phyloP scores from a whole-genome alignment of 1,140 invertebrate genomes.

The Trichonephila clavata region DNA sequence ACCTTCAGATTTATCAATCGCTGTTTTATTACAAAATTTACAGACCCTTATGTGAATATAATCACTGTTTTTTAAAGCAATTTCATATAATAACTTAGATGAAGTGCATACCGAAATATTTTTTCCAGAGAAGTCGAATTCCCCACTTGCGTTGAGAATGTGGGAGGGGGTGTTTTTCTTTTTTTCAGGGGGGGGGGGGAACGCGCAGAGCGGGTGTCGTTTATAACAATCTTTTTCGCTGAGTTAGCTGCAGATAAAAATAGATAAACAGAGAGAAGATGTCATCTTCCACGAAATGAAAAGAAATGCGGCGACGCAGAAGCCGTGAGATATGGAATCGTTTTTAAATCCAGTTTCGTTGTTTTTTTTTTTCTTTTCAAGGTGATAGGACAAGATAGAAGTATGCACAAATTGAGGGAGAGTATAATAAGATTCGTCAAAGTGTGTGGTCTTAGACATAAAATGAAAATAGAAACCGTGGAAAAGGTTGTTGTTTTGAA shows the following conservation, averaged over 20 bases:
- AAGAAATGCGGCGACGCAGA: background rate
- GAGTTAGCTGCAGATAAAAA: background rate
- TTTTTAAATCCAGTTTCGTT: background rate
- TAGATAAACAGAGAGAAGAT: slow-evolving; percentile 21
- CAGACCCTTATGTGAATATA: no score
- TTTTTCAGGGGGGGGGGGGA: background rate
- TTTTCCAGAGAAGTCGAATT: background rate
- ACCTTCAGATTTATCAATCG: no score
- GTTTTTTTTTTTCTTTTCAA: background rate
- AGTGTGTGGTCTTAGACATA: no score
- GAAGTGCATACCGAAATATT: background rate
- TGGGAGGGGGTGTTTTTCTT: background rate
- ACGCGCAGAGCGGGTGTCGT: background rate
- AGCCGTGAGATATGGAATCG: background rate
- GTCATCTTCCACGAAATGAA: background rate
- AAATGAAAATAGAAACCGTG: no score
- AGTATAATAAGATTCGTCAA: no score
- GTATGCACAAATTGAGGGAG: no score
- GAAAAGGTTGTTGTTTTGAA: background rate
- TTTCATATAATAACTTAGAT: no score
- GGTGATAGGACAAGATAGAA: background rate
- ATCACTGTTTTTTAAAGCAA: no score
- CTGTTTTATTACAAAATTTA: no score
- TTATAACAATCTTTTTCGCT: slow-evolving; percentile 36
- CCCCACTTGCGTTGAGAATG: background rate